Evolutionary conservation across 2,797 vertebrate genomes (phyloP), one percentile per base, ranked within the genome.

Genomic region (Distichodus sexfasciatus): DNA sequence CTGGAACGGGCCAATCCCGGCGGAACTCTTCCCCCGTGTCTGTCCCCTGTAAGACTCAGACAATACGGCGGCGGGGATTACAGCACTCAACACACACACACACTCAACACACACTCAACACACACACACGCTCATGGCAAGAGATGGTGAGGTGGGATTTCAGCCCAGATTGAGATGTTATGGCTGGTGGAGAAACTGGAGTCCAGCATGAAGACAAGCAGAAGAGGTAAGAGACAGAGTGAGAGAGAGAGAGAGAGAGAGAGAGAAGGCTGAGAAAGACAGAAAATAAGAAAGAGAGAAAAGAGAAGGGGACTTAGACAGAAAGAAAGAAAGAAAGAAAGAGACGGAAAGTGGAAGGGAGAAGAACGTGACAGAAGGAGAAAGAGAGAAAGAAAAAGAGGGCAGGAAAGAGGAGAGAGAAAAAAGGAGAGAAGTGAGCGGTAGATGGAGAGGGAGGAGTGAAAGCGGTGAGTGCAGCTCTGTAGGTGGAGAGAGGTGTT

Each of bases 1-100:
- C 69, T 60, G 29, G 40, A 36, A 38, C 59, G 63, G 48, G 19
- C 47, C 59, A 71, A 63, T 57, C 69, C 23, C 21, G 24, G 46
- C 51, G 26, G 47, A 54, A 54, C 51, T 29, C 51, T 6, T 54
- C 15, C 11, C 17, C 26, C 58, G 44, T 9, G 23, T 51, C 46
- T 9, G 23, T 51, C 46, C 35, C 12, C 24, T 60, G 33, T 11
- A 6, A 58, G 33, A 24, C 38, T 9, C 44, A 26, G 23, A 65
- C 62, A 40, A 24, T 26, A 61, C 35, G 12, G 28, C n/a, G 29
- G 10, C 51, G 6, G 2, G 29, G 51, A 54, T 54, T 54, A 54
- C 29, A 7, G 15, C 29, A 19, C 15, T n/a, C 14, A 67, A 59
- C 55, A 50, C 31, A 36, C 19, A 14, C 38, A 50, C 50, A 17